Conservation (phyloP, 2,888 invertebrate species). For the Pristionchus arcanus region DNA sequence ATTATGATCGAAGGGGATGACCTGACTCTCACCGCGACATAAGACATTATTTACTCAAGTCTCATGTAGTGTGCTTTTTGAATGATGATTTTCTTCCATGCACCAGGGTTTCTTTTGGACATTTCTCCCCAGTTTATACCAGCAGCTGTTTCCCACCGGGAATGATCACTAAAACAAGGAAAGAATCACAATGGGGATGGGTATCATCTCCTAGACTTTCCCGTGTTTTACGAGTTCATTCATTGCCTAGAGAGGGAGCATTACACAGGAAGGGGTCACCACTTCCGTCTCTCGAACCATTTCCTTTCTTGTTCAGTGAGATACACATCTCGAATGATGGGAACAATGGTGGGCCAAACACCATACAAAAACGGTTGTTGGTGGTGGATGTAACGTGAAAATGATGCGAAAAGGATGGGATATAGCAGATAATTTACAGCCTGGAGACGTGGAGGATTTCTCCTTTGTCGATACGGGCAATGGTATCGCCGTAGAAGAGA, state of each 20-base stretch:
- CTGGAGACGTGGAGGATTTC: slow-evolving; percentile 46
- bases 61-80: background rate
- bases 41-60: too few species aligned
- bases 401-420: background rate
- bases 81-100: too few species aligned
- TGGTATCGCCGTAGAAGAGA: background rate
- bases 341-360: background rate
- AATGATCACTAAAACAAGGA: slow-evolving; percentile 7
- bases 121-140: too few species aligned
- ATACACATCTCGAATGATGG: background rate
- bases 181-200: background rate
- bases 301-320: background rate
- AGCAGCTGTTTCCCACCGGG: too few species aligned
- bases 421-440: background rate
- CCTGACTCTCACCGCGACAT: too few species aligned
- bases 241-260: background rate
- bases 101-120: too few species aligned
- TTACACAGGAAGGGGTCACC: background rate
- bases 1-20: background rate
- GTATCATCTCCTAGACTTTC: background rate
- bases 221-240: background rate
- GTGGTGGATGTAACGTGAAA: background rate
- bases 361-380: background rate
- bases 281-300: background rate
- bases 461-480: slow-evolving; percentile 23